Conservation (phyloP, 2,888 invertebrate species). For the Leptinotarsa haldemani region DNA sequence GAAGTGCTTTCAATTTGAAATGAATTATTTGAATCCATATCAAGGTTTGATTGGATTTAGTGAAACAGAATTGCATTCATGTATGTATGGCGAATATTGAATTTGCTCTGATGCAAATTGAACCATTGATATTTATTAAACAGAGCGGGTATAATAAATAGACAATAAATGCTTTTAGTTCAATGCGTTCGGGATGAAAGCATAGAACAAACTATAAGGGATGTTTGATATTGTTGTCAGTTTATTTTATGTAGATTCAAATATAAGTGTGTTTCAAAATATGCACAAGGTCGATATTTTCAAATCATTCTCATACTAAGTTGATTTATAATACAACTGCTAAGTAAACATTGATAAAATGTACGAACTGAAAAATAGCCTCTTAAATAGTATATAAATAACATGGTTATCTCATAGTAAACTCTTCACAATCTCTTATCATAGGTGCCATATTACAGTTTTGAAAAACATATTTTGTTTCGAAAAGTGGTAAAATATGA, state of each 20-base stretch:
- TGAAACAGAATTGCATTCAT: not conserved
- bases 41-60: not conserved
- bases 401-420: not conserved
- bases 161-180: no score
- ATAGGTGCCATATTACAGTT: no score
- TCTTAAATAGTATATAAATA: not conserved
- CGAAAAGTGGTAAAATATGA: not conserved
- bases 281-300: conserved; percentile 6
- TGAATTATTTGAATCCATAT: not conserved
- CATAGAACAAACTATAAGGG: not conserved
- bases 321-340: not conserved
- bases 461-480: no score
- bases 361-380: not conserved
- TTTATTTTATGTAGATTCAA: no score
- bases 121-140: not conserved
- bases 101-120: not conserved
- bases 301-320: not conserved
- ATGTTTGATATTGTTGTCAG: not conserved
- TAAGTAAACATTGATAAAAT: conserved; percentile 3
- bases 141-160: not conserved
- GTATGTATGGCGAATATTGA: not conserved
- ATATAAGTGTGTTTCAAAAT: not conserved
- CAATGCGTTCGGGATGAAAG: no score
- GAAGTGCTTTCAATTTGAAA: not conserved
- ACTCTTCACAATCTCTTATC: no score